Evolutionary conservation across 2,113 vertebrate genomes (phyloP).

Genomic region (Brachirus orientalis): DNA sequence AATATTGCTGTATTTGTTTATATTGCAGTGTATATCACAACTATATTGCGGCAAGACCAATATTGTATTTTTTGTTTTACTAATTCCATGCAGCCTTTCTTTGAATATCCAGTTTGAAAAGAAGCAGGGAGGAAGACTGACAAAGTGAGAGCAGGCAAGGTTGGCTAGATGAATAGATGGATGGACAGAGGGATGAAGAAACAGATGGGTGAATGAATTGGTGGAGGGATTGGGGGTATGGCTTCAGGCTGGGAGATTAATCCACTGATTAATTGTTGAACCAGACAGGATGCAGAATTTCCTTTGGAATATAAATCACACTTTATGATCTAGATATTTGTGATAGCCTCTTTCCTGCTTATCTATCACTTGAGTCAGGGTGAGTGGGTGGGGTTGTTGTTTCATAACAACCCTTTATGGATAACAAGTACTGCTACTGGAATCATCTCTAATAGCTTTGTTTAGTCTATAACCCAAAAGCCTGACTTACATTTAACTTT

Average conservation of each 20-base stretch:
- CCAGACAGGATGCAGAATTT: constrained; percentile 41
- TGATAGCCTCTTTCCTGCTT: constrained; percentile 43
- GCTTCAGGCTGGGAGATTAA: constrained; percentile 53
- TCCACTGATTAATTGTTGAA: constrained; percentile 60
- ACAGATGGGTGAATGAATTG: constrained; percentile 47
- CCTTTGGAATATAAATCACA: constrained; percentile 39
- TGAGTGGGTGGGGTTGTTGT: not conserved
- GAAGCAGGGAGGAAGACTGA: not conserved
- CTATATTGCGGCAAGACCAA: too few species aligned
- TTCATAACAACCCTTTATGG: constrained; percentile 5
- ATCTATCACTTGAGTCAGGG: not conserved
- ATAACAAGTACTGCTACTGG: not conserved
- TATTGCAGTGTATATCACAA: too few species aligned
- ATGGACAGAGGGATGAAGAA: constrained; percentile 53
- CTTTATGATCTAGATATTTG: constrained; percentile 25
- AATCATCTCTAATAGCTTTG: not conserved
- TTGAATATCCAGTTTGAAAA: not conserved
- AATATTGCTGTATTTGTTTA: too few species aligned
- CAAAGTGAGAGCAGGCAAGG: not conserved
- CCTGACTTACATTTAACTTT: not conserved
- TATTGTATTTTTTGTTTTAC: too few species aligned
- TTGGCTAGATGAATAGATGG: constrained; percentile 1
- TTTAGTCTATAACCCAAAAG: not conserved
- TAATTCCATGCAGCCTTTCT: too few species aligned
- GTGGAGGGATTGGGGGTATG: constrained; percentile 53